Conservation (phyloP, 2,113 vertebrate genomes). For the Suricata suricatta region DNA sequence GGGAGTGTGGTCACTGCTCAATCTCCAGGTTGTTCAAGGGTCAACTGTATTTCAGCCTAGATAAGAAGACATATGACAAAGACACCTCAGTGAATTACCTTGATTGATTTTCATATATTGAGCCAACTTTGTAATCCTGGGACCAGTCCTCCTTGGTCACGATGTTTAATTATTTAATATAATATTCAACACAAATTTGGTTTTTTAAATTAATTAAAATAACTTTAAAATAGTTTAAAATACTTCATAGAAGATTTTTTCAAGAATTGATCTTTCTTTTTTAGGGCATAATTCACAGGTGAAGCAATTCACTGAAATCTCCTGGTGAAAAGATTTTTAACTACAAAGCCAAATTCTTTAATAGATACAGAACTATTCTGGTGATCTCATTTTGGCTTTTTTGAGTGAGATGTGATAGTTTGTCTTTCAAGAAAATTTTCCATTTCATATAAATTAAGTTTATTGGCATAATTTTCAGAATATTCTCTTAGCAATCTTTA, state of each 20-base stretch:
- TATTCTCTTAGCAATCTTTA: background rate
- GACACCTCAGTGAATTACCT: background rate
- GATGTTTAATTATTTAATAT: background rate
- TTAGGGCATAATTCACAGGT: background rate
- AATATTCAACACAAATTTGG: background rate
- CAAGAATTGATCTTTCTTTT: background rate
- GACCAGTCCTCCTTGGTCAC: background rate
- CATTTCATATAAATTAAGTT: background rate
- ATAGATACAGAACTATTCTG: background rate
- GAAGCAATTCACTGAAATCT: background rate
- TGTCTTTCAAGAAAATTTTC: background rate
- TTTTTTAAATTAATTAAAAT: background rate
- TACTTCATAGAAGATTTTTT: background rate
- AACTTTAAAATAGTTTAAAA: background rate
- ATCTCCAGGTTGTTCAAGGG: background rate
- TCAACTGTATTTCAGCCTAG: background rate
- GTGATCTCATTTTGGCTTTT: background rate
- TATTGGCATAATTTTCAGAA: background rate
- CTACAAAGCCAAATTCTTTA: background rate
- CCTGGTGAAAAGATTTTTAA: background rate
- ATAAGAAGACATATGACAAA: background rate
- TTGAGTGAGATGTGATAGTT: background rate
- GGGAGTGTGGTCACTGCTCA: background rate
- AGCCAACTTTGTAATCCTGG: background rate
- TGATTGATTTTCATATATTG: background rate